Conservation (phyloP, 2,888 invertebrate species). For the Sylvicola fuscatus region DNA sequence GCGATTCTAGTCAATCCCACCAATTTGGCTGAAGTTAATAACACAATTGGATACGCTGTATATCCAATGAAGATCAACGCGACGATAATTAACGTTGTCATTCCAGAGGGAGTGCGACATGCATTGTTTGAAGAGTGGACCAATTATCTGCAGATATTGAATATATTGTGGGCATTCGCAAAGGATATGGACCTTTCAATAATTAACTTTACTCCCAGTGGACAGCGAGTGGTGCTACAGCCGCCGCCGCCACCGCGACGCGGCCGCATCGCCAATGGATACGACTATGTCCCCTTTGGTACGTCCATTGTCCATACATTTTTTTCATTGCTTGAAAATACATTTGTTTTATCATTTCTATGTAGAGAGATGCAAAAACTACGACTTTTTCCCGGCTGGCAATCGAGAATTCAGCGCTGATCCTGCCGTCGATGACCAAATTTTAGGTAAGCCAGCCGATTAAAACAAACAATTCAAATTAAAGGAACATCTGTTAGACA, state of each 20-base stretch:
- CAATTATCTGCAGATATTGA: constrained; percentile 16
- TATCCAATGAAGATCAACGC: constrained; percentile 16
- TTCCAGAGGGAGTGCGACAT: constrained; percentile 18
- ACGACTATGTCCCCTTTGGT: constrained; percentile 14
- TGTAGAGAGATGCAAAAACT: constrained; percentile 35
- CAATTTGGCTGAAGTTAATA: constrained; percentile 13
- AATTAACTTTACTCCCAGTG: constrained; percentile 16
- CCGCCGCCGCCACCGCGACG: constrained; percentile 21
- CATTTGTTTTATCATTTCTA: constrained; percentile 7
- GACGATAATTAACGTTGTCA: constrained; percentile 18
- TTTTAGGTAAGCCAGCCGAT: constrained; percentile 29
- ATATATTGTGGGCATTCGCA: constrained; percentile 17
- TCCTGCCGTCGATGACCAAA: constrained; percentile 30
- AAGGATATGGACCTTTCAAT: constrained; percentile 20
- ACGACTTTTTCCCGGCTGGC: constrained; percentile 37
- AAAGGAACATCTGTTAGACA: no score
- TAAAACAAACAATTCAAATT: no score
- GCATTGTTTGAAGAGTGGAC: constrained; percentile 21
- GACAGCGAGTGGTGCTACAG: constrained; percentile 17
- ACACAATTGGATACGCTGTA: constrained; percentile 16
- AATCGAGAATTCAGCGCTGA: constrained; percentile 26
- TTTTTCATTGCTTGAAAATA: constrained; percentile 3
- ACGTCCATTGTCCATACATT: constrained; percentile 3
- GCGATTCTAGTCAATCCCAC: constrained; percentile 17
- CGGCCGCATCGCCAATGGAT: constrained; percentile 14